phyloP scores from a whole-genome alignment of 2,113 vertebrate genomes.

The Caranx melampygus region DNA sequence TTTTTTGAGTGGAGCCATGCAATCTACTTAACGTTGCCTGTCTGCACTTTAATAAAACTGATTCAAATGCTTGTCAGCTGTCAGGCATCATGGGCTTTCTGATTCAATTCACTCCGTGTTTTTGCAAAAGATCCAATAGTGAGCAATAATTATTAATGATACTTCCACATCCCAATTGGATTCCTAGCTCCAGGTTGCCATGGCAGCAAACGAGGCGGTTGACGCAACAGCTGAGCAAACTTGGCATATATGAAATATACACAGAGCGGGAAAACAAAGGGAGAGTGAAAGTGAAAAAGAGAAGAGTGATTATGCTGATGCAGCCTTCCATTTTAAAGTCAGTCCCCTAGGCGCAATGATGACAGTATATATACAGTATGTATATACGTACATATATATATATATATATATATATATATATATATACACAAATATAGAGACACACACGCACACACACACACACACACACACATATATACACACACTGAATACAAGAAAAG shows the following conservation, averaged over 20 bases:
- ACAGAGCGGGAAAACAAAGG: constrained; percentile 16
- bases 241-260: constrained; percentile 25
- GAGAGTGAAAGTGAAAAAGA: not conserved
- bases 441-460: too few relatives aligned
- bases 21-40: too few relatives aligned
- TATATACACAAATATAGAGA: too few relatives aligned
- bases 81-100: not conserved
- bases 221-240: constrained; percentile 18
- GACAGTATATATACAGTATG: not conserved
- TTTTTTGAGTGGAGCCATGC: too few relatives aligned
- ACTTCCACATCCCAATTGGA: constrained; percentile 14
- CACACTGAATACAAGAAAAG: too few relatives aligned
- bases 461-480: too few relatives aligned
- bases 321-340: not conserved
- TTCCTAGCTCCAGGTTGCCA: constrained; percentile 44
- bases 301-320: not conserved
- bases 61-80: not conserved
- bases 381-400: too few relatives aligned
- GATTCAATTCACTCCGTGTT: not conserved
- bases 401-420: too few relatives aligned
- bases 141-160: constrained; percentile 14
- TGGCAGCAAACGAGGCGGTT: constrained; percentile 30
- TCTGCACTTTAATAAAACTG: not conserved
- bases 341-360: not conserved
- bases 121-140: not conserved